Evolutionary conservation across 2,113 vertebrate species (phyloP).

Genomic region (Pachypanchax playfairii): DNA sequence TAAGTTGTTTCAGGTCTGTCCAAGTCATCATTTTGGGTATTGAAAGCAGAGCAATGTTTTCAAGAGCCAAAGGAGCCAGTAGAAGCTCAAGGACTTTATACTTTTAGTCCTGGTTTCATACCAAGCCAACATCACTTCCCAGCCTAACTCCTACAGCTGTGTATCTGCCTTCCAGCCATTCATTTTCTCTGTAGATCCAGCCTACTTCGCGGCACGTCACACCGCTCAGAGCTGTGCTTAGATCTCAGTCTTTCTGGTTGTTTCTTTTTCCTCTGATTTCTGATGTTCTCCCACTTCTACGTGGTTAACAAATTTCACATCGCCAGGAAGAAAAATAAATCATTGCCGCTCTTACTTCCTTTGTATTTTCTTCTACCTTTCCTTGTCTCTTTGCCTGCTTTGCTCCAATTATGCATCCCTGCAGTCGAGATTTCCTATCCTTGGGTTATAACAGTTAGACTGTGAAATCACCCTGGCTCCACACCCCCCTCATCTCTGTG

Average conservation of each 20-base stretch:
- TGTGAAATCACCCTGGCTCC: constrained; percentile 82
- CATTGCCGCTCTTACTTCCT: constrained; percentile 15
- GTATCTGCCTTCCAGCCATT: constrained; percentile 65
- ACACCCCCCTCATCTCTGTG: constrained; percentile 41
- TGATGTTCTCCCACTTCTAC: not conserved
- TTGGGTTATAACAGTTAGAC: constrained; percentile 85
- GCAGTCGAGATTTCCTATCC: constrained; percentile 75
- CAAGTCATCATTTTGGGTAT: constrained; percentile 52
- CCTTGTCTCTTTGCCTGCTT: constrained; percentile 43
- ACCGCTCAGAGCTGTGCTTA: constrained; percentile 33
- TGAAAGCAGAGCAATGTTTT: constrained; percentile 57
- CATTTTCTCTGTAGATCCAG: constrained; percentile 50
- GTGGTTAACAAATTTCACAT: constrained; percentile 44
- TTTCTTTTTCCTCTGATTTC: not conserved
- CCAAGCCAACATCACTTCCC: constrained; percentile 48
- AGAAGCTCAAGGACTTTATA: constrained; percentile 60
- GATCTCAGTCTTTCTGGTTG: constrained; percentile 8
- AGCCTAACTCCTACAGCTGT: constrained; percentile 46
- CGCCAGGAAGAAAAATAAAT: not conserved
- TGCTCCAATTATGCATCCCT: constrained; percentile 70
- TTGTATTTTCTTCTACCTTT: constrained; percentile 37
- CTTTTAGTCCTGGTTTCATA: constrained; percentile 56
- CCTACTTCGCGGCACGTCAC: constrained; percentile 42
- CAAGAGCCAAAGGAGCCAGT: constrained; percentile 44
- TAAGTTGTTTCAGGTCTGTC: constrained; percentile 46